Base-by-base conservation (phyloP, 2,888 invertebrate genomes). In the Watsonalla binaria region DNA sequence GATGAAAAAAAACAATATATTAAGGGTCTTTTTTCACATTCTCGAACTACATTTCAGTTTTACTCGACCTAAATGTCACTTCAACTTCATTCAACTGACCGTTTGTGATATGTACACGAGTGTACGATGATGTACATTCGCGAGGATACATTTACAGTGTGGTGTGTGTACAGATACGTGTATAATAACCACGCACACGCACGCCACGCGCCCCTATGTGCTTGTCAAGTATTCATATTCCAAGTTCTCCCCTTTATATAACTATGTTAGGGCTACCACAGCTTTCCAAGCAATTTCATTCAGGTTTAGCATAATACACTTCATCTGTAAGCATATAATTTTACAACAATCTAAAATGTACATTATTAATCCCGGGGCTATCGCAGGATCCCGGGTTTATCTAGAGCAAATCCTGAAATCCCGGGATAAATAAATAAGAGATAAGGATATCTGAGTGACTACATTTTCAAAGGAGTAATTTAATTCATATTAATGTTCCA, bases 51-150 rank as follows among this genome's bases (percentile, higher is more conserved):
- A 39, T 50, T 46, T 39, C 42, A 54, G 57, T 50, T 54, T 63
- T 63, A 70, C 73, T 76, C 76, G 85, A 85, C 81, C 86, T 85
- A 82, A 70, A 76, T 64, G 76, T 82, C 74, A 68, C 64, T 63
- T 74, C 70, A 62, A 70, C 65, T 68, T 63, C 62, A 60, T 61
- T 62, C 63, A 65, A 60, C 66, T 62, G 72, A 33, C 47, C 39
- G 15, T 13, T 15, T 37, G 14, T 51, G 46, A 49, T 63, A 55
- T 60, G 59, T 49, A 55, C 54, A 54, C 61, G 56, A 56, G 55
- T 54, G 54, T 55, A 63, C 55, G 45, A 50, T 37, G 37, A 37
- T 5, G 14, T 33, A 39, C 15, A 37, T 8, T 11, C n/a, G 46
- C 52, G 51, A 42, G 45, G 48, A 48, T 52, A 47, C 61, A 58